Evolutionary conservation across 2,797 vertebrate genomes (phyloP).

Genomic region (Momotus momota): DNA sequence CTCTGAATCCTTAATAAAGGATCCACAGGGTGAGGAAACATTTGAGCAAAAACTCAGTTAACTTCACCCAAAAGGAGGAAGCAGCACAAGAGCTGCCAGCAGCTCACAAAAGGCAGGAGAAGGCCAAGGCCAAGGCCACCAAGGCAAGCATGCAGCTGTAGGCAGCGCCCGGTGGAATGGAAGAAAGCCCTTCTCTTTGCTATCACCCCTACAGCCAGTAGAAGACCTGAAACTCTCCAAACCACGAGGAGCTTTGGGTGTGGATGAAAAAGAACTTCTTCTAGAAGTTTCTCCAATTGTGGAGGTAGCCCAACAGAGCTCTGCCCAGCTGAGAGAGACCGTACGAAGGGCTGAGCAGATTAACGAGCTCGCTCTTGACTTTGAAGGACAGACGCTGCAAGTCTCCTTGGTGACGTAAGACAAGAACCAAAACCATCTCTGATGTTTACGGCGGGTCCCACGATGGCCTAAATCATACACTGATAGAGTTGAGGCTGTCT

Average conservation of each 20-base stretch:
- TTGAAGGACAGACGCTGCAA: not conserved
- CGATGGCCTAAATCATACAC: not conserved
- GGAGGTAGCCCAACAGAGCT: not conserved
- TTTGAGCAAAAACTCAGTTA: not conserved
- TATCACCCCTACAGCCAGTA: not conserved
- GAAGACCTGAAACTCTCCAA: not conserved
- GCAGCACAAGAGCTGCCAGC: not conserved
- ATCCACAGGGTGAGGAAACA: not conserved
- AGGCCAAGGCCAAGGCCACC: too few species aligned
- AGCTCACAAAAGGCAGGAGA: not conserved
- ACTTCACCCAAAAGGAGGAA: not conserved
- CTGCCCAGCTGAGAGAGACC: not conserved
- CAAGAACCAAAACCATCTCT: not conserved
- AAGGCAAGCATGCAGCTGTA: not conserved
- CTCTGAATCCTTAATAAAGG: not conserved
- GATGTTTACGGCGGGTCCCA: not conserved
- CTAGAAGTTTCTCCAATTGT: not conserved
- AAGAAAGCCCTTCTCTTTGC: too few species aligned
- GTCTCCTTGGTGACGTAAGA: not conserved
- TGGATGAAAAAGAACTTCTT: not conserved
- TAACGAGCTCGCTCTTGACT: not conserved
- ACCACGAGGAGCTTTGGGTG: not conserved
- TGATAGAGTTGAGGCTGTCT: not conserved
- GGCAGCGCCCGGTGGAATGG: not conserved
- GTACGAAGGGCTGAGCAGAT: not conserved